These are phyloP conservation scores for Strongylocentrotus purpuratus DNA, from an alignment of 35 echinoderm and acorn worm genomes.

Conservation along the genomic window DNA sequence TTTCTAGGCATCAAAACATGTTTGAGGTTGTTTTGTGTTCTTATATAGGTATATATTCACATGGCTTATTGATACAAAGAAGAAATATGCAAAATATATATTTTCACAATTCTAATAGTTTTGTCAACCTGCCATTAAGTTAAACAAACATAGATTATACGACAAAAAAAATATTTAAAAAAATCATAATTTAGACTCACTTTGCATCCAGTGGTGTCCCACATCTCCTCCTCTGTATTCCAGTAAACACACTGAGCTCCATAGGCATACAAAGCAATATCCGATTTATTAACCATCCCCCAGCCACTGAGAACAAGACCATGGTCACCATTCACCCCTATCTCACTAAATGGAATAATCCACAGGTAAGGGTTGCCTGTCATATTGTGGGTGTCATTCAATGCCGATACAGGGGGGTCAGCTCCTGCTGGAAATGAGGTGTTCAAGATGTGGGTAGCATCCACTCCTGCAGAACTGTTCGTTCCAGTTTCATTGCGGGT, in stretches of 20 bases:
- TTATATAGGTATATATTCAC: too few relatives aligned
- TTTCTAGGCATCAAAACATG: too few relatives aligned
- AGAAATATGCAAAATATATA: too few relatives aligned
- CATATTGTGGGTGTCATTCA: conserved; percentile 61
- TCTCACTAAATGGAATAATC: conserved; percentile 59
- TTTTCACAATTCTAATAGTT: too few relatives aligned
- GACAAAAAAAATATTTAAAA: too few relatives aligned
- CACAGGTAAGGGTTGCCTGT: conserved; percentile 67
- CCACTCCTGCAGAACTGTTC: neutral
- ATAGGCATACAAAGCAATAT: conserved; percentile 58
- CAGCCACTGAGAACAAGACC: conserved; percentile 56
- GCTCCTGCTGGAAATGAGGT: conserved; percentile 21
- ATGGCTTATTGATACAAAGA: too few relatives aligned
- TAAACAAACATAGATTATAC: too few relatives aligned
- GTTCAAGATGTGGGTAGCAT: neutral
- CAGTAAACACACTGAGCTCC: conserved; percentile 74
- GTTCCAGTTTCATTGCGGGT: neutral
- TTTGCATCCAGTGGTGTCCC: conserved; percentile 75
- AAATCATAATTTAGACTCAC: conserved; percentile 48
- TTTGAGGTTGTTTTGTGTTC: too few relatives aligned
- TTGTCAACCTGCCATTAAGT: too few relatives aligned
- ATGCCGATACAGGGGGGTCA: conserved; percentile 29
- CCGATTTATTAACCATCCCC: conserved; percentile 37
- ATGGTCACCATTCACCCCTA: conserved; percentile 42
- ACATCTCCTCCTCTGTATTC: conserved; percentile 67